Evolutionary conservation across 2,113 vertebrate species (phyloP), one percentile per base, ranked within the genome.

Genomic region (Motacilla tschutschensis): DNA sequence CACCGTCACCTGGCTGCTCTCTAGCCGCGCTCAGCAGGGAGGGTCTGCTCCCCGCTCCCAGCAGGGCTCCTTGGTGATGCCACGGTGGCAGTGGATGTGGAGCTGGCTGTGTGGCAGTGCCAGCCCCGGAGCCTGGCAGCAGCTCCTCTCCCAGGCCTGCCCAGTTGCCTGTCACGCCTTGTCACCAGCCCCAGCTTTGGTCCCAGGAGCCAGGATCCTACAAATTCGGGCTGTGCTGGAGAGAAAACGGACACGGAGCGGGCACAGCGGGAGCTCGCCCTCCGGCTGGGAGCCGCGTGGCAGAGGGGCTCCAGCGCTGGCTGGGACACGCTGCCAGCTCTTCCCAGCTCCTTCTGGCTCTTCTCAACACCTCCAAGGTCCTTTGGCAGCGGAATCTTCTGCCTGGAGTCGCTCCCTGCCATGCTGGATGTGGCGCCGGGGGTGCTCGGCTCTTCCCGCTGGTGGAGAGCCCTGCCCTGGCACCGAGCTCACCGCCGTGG

Each of bases 41-140:
- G 22, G 26, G 41, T 72, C 3, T 0, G 57, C 0, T 3, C 72
- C 55, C 64, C 3, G 0, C 1, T 47, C 24, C 57, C 79, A 3
- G 36, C 1, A 0, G 78, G 54, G 35, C 1, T 62, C 9, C 14
- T 26, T 6, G 51, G 24, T 4, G 3, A 3, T 7, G 31, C 36
- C 31, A 4, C 1, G 4, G 82, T 14, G 1, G 25, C 3, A 0
- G 14, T 2, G 9, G 69, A 13, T 41, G n/a, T 33, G 85, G 47
- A 12, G 25, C 2, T n/a, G 80, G 71, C 81, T 1, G 19, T 12
- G 40, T 79, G 81, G 81, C 82, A 65, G 67, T 2, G 67, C 79
- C 51, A n/a, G 69, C 40, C 50, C 82, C 2, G 1, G 55, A 72
- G 38, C 44, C 79, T 66, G 87, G 71, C 81, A 63, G 81, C 14